Base-by-base conservation (phyloP, 2,888 invertebrate genomes). In the Drosophila imparisetae region DNA sequence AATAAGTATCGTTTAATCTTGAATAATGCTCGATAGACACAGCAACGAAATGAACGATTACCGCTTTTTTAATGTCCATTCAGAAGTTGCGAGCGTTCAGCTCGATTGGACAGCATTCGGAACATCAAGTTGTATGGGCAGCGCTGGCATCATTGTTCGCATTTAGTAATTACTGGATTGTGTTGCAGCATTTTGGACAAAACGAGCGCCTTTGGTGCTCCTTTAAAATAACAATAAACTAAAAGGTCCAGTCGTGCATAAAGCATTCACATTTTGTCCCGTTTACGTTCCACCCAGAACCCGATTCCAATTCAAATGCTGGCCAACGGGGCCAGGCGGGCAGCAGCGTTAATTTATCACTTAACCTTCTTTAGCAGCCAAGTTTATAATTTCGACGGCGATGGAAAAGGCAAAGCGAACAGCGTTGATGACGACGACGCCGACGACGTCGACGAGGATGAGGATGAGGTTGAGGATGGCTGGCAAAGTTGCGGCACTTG, bases 301-400 rank as follows among this genome's bases (percentile, higher is more conserved):
- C 52, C 48, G 27, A 18, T 30, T 45, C 59, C 72, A 66, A 68
- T 64, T 81, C 66, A 66, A 66, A 72, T 78, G 50, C 45, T 63
- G 81, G 55, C 71, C 65, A 77, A 42, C 57, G 67, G 69, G 69
- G 50, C 69, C 69, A 73, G 72, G 55, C 64, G 78, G 74, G 70
- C 83, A 74, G 83, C 66, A 68, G 88, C 88, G 86, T 89, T 86
- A 86, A 86, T 90, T 86, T 86, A 86, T 86, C 86, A 86, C 86
- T 86, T 86, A 89, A 86, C 86, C 86, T 86, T 88, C 86, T 85
- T 86, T 86, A 89, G 81, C 84, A 85, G 86, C 88, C 88, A 86
- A 89, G 86, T 86, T 89, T 86, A 86, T 90, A 86, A 86, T 86
- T 86, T 86, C 76, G 81, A 81, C 68, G 80, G 74, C 63, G 34